Evolutionary conservation across 2,797 vertebrate genomes (phyloP), one percentile per base, ranked within the genome.

Genomic region (Gobio occitaniae): DNA sequence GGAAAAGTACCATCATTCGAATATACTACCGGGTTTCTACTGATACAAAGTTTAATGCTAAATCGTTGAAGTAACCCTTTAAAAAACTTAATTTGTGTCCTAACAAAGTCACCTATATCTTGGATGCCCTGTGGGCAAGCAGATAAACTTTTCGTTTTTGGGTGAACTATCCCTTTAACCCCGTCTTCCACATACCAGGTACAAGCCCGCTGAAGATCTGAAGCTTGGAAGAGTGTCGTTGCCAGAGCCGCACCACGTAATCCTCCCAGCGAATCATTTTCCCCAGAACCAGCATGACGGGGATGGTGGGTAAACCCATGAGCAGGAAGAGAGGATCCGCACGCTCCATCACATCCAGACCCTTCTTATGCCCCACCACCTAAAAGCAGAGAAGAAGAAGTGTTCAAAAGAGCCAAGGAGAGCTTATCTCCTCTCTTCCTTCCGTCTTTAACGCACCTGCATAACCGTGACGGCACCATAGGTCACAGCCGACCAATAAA

Each of bases 231-330:
- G 88, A 92, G 86, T 93, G 92, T 71, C 90, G 93, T 86, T 93
- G 94, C 95, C 95, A 96, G 48, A 95, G 84, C 17, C 94, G 93
- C 72, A 96, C 90, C 17, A 95, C 41, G 0, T 94, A 95, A 71
- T 96, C 95, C 85, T 96, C 95, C 96, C 96, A 96, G 85, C 94
- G 95, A 88, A 96, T 91, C 93, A 96, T 96, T 90, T 95, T 95
- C 1, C 95, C 95, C 83, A 96, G 92, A 0, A 96, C 93, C 88
- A 96, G 76, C 87, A 95, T 88, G 69, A 96, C 94, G 0, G 95
- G 95, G 76, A 96, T 96, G 86, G 95, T 95, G 79, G 96, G 96
- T 56, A 96, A 91, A 4, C 95, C 94, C 93, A 96, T 93, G 68
- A 96, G 86, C 54, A 96, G 90, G 89, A 96, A 95, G 2, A 96